These are phyloP conservation scores for Phallusia fumigata DNA, from an alignment of 23 tunicate genomes.

Conservation along the genomic window DNA sequence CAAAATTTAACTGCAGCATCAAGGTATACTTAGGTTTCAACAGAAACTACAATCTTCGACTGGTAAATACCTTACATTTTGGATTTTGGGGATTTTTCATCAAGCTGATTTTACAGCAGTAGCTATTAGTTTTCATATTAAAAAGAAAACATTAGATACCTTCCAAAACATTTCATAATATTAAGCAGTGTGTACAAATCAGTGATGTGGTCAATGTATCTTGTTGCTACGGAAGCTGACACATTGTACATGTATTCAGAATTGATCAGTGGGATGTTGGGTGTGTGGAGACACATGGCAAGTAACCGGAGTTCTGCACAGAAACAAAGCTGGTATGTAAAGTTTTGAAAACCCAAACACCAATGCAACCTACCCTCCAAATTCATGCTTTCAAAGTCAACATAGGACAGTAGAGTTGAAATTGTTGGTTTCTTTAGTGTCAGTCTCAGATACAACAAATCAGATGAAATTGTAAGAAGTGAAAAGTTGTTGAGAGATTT, in stretches of 20 bases:
- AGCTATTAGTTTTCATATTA: no score
- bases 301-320: constrained; percentile 68
- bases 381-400: constrained; percentile 70
- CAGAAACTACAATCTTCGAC: no score
- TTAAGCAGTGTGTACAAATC: constrained; percentile 81
- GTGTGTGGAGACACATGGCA: constrained; percentile 92
- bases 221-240: constrained; percentile 80
- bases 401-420: constrained; percentile 52
- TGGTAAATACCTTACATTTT: no score
- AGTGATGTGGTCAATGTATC: constrained; percentile 51
- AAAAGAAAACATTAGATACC: constrained; percentile 20
- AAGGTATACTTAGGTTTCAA: no score
- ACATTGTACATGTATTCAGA: constrained; percentile 89
- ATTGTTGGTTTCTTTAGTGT: constrained; percentile 79
- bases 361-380: constrained; percentile 50
- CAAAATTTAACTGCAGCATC: no score
- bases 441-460: constrained; percentile 65
- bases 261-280: constrained; percentile 82
- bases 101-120: no score
- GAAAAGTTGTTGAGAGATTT: constrained; percentile 76
- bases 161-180: constrained; percentile 94
- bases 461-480: constrained; percentile 82
- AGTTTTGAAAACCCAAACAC: no score
- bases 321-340: not conserved
- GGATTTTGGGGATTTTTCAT: no score